Evolutionary conservation across 2,888 invertebrate genomes (phyloP).

Genomic region (Adela reaumurella): DNA sequence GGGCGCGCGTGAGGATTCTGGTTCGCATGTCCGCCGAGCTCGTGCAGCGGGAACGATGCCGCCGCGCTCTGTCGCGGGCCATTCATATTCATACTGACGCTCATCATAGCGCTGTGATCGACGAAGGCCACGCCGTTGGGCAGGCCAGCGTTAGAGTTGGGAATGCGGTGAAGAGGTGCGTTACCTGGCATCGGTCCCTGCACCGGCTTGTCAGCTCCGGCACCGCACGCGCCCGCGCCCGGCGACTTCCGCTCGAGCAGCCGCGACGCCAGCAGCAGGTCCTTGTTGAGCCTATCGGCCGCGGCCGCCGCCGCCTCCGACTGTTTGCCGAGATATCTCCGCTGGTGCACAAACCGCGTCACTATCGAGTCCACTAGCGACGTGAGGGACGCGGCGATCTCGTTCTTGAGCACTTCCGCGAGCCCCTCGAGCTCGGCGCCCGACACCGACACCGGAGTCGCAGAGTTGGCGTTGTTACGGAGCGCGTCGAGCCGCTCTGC

Average conservation of each 20-base stretch:
- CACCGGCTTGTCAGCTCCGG: constrained; percentile 45
- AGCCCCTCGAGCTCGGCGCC: constrained; percentile 83
- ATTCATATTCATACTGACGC: constrained; percentile 55
- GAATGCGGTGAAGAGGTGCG: constrained; percentile 45
- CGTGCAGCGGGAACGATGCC: constrained; percentile 67
- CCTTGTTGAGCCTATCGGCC: constrained; percentile 82
- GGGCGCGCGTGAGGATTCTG: constrained; percentile 52
- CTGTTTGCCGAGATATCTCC: constrained; percentile 71
- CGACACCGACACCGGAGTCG: constrained; percentile 64
- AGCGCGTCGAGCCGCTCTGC: constrained; percentile 76
- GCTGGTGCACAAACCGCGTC: constrained; percentile 78
- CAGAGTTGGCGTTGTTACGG: constrained; percentile 64
- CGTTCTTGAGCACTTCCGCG: constrained; percentile 87
- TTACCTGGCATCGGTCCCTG: constrained; percentile 55
- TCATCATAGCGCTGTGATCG: constrained; percentile 42
- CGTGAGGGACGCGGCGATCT: constrained; percentile 80
- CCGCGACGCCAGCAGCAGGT: constrained; percentile 76
- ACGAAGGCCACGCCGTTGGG: constrained; percentile 47
- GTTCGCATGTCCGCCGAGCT: constrained; percentile 45
- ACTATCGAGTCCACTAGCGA: constrained; percentile 86
- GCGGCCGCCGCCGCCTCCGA: constrained; percentile 75
- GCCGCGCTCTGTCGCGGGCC: constrained; percentile 59
- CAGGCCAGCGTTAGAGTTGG: constrained; percentile 20
- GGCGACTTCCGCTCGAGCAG: constrained; percentile 82
- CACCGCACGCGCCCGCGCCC: constrained; percentile 65